Evolutionary conservation across 2,888 invertebrate genomes (phyloP).

Genomic region (Cephalotes varians): DNA sequence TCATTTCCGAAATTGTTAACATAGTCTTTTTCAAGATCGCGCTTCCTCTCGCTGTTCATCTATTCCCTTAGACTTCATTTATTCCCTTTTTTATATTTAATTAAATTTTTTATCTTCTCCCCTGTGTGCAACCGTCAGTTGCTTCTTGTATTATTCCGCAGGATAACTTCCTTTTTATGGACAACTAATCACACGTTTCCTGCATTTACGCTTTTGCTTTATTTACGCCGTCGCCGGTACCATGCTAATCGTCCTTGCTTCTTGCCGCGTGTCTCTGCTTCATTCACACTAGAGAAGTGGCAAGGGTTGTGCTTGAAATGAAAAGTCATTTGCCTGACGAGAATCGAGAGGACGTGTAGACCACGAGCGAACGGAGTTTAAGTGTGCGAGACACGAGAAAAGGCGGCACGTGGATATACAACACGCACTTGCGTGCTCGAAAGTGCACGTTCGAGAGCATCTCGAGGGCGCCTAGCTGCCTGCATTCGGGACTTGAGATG

Average conservation of each 20-base stretch:
- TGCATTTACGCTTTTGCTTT: constrained; percentile 18
- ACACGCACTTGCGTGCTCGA: constrained; percentile 60
- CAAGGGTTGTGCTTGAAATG: constrained; percentile 59
- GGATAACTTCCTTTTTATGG: constrained; percentile 22
- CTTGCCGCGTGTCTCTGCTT: not conserved
- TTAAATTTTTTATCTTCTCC: not conserved
- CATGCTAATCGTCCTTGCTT: constrained; percentile 3
- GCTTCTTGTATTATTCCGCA: not conserved
- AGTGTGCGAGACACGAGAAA: constrained; percentile 55
- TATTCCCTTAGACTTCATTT: not conserved
- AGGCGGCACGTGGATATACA: constrained; percentile 64
- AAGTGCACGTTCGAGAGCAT: constrained; percentile 45
- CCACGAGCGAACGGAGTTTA: constrained; percentile 53
- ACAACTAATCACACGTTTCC: constrained; percentile 31
- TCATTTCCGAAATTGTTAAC: not conserved
- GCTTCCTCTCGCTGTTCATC: not conserved
- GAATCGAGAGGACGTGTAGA: constrained; percentile 37
- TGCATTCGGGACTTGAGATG: constrained; percentile 40
- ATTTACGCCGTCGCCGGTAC: not conserved
- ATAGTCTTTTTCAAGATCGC: not conserved
- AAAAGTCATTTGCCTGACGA: constrained; percentile 66
- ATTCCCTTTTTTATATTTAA: not conserved
- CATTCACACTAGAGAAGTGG: constrained; percentile 19
- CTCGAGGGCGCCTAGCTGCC: constrained; percentile 46
- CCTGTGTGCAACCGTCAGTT: not conserved